phyloP scores from a whole-genome alignment of 1,140 invertebrate species.

The Leptoteleia sp. region DNA sequence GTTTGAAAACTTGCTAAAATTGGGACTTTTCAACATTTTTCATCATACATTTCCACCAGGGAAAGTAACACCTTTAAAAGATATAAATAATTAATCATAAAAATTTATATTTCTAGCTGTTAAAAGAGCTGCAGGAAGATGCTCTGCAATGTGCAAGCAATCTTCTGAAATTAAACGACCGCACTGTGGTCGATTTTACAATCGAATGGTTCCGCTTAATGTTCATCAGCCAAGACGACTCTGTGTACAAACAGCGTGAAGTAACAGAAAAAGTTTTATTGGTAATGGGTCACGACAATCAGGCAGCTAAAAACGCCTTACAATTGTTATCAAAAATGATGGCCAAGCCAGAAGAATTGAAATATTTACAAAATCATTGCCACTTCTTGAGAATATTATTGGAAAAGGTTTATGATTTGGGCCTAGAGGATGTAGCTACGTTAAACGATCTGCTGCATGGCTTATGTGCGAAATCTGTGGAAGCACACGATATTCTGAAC shows the following conservation, averaged over 20 bases:
- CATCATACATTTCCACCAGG: too few species aligned
- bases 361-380: slow-evolving; percentile 76
- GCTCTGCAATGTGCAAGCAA: slow-evolving; percentile 70
- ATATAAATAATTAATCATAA: too few species aligned
- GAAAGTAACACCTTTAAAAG: too few species aligned
- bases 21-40: too few species aligned
- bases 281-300: slow-evolving; percentile 75
- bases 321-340: slow-evolving; percentile 74
- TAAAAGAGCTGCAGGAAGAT: slow-evolving; percentile 70
- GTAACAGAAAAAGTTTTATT: slow-evolving; percentile 74
- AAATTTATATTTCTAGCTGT: slow-evolving; percentile 60
- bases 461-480: slow-evolving; percentile 78
- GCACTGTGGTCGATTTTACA: slow-evolving; percentile 72
- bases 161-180: slow-evolving; percentile 74
- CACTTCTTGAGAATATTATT: slow-evolving; percentile 81
- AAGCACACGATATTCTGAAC: slow-evolving; percentile 79
- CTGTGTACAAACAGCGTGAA: slow-evolving; percentile 73
- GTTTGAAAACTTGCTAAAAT: too few species aligned
- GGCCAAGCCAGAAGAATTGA: slow-evolving; percentile 64
- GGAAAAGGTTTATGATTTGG: slow-evolving; percentile 83
- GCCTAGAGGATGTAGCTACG: slow-evolving; percentile 82
- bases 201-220: slow-evolving; percentile 76
- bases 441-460: slow-evolving; percentile 82
- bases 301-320: slow-evolving; percentile 74
- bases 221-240: slow-evolving; percentile 71